Evolutionary conservation across 2,113 vertebrate species (phyloP), one percentile per base, ranked within the genome.

Genomic region (Climacteris rufus): DNA sequence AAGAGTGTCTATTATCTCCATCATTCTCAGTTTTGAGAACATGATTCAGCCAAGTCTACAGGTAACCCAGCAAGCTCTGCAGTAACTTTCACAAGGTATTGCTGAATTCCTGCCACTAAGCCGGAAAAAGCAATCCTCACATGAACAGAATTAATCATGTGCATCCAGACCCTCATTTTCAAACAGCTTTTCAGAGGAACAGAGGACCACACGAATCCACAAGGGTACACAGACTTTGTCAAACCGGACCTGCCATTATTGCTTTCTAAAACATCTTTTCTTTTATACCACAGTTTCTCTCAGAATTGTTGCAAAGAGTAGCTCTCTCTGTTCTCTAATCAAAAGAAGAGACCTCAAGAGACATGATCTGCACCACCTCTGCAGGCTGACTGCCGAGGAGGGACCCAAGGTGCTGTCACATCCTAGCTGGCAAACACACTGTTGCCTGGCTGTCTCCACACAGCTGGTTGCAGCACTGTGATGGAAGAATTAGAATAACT

Each of bases 1-100:
- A 69, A 70, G 2, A 3, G 5, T 17, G 10, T 24, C 71, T 33
- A 59, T 18, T 66, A 21, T 17, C 25, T 52, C 33, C 30, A 72
- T 9, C 0, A 0, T 25, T 76, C 44, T 31, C 28, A 12, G 31
- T 23, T 69, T 49, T 77, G n/a, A 75, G 15, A 84, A 6, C 0
- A 0, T 1, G 7, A 37, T 39, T n/a, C 44, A 60, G 20, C 8
- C 56, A 88, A 77, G 12, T 3, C n/a, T 49, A 1, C 22, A 79
- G 54, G 49, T 44, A 65, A 66, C 21, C 9, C 4, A 2, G 20
- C 22, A 82, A 53, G 13, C 16, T 47, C 28, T 77, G 57, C 19
- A 18, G 44, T 15, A 19, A 39, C 44, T 45, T 71, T 27, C 47
- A 80, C 2, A 13, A 7, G 9, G 6, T 44, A 10, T 11, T 77